Conservation (phyloP, 2,888 invertebrate genomes). For the Nezara viridula region DNA sequence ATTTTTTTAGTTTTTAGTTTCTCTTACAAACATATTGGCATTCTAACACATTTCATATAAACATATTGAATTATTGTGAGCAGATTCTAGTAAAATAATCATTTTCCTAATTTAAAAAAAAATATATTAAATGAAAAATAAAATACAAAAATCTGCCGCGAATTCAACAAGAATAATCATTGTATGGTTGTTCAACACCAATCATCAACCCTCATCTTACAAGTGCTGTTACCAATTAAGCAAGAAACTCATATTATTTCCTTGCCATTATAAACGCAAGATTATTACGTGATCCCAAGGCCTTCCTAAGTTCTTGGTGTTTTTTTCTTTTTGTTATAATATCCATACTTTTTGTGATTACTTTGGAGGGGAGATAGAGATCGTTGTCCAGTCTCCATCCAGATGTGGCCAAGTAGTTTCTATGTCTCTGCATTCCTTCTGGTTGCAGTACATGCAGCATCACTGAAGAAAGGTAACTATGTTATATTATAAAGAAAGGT, state of each 20-base stretch:
- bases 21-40: no score
- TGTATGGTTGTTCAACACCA: not conserved
- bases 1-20: no score
- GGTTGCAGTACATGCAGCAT: not conserved
- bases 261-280: not conserved
- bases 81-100: not conserved
- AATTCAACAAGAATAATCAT: not conserved
- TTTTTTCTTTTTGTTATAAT: not conserved
- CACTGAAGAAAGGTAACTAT: not conserved
- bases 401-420: not conserved
- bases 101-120: not conserved
- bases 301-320: not conserved
- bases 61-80: not conserved
- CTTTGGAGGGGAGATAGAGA: not conserved
- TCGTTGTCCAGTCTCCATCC: not conserved
- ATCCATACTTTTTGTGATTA: not conserved
- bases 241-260: not conserved
- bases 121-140: no score
- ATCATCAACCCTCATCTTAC: not conserved
- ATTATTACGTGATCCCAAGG: slow-evolving; percentile 14
- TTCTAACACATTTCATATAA: no score
- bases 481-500: not conserved
- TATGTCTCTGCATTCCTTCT: not conserved
- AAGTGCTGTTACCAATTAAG: not conserved
- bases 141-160: no score